phyloP scores from a whole-genome alignment of 1,140 invertebrate species.

The Lordiphosa clarofinis region DNA sequence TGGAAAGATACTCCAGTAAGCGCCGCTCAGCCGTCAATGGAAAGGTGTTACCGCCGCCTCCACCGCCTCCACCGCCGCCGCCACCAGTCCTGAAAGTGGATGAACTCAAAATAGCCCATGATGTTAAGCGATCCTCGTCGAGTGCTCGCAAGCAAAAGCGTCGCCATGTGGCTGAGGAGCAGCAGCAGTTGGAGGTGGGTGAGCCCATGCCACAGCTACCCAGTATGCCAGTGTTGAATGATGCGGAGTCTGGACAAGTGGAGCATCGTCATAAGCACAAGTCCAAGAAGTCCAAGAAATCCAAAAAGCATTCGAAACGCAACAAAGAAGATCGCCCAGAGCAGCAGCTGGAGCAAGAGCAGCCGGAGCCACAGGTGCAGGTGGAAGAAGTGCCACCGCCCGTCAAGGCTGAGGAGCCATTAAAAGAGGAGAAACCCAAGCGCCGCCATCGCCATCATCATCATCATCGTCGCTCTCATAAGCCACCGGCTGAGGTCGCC shows the following conservation, averaged over 20 bases:
- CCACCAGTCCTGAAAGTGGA: background rate
- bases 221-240: background rate
- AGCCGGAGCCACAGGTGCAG: background rate
- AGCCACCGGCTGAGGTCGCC: background rate
- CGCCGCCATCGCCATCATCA: slow-evolving; percentile 3
- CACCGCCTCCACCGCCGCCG: too few relatives aligned
- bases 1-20: background rate
- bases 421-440: background rate
- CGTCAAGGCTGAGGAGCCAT: background rate
- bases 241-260: background rate
- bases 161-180: background rate
- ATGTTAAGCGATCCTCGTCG: background rate
- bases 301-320: slow-evolving; percentile 2
- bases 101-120: too few relatives aligned
- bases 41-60: too few relatives aligned
- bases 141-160: background rate
- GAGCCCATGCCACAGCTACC: background rate
- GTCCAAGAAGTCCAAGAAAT: slow-evolving; percentile 5
- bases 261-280: background rate
- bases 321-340: background rate
- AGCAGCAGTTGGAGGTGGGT: background rate
- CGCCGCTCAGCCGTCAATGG: too few relatives aligned
- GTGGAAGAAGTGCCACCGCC: too few relatives aligned
- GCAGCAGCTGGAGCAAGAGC: background rate
- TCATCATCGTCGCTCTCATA: background rate